A percentile compares a stretch with the other conserved stretches of the same genome.
Evolutionary conservation across 2,113 vertebrate genomes (phyloP).

Genomic region (Guaruba guarouba): DNA sequence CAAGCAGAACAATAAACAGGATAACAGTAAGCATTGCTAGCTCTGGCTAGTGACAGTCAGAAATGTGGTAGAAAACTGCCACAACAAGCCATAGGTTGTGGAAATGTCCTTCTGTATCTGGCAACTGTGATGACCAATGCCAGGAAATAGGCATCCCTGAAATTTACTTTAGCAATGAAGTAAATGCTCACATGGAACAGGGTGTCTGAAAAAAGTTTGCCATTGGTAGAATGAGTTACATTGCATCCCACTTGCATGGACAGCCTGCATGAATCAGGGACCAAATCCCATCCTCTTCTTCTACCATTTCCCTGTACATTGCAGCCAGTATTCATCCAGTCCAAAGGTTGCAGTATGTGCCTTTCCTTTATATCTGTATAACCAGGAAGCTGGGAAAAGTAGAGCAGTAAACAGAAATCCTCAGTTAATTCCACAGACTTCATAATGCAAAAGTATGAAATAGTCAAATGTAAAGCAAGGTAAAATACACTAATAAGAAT

Average conservation of each 20-base stretch:
- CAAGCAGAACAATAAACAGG: background rate
- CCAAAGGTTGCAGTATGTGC: background rate
- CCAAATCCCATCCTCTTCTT: background rate
- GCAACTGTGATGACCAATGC: background rate
- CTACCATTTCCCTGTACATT: background rate
- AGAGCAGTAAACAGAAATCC: background rate
- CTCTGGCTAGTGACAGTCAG: background rate
- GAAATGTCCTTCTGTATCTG: background rate
- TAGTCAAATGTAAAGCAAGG: slow-evolving; percentile 24
- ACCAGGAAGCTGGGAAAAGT: background rate
- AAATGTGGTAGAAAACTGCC: background rate
- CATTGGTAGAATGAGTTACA: background rate
- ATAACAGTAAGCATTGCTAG: background rate
- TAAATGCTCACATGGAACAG: background rate
- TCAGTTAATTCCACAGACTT: background rate
- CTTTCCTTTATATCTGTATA: background rate
- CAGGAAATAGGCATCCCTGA: background rate
- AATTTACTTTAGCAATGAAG: background rate
- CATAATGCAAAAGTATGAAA: background rate
- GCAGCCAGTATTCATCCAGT: background rate
- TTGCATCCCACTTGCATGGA: background rate
- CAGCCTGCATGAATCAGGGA: background rate
- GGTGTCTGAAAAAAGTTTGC: background rate
- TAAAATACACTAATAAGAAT: background rate
- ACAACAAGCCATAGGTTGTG: background rate